Percentiles rank a stretch among this genome's conserved stretches.
phyloP scores from a whole-genome alignment of 2,888 invertebrate genomes.

The Myathropa florea region DNA sequence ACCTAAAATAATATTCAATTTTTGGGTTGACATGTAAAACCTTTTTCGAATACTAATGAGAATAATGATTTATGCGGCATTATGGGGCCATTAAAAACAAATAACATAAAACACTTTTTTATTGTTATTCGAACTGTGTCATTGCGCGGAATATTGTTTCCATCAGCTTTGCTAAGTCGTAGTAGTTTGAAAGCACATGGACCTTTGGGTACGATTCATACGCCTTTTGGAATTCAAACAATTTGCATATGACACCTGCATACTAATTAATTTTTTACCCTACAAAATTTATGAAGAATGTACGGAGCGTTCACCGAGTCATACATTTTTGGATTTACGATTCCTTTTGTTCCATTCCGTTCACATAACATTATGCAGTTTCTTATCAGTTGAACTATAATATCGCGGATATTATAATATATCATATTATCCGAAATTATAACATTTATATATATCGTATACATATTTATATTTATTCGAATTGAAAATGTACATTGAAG shows the following conservation, averaged over 20 bases:
- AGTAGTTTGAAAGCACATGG: constrained; percentile 62
- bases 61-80: constrained; percentile 74
- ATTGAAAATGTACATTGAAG: no score
- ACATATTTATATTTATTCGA: no score
- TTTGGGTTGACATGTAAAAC: constrained; percentile 68
- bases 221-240: constrained; percentile 69
- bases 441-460: neutral
- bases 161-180: constrained; percentile 42
- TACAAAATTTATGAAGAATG: constrained; percentile 48
- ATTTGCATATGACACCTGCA: constrained; percentile 66
- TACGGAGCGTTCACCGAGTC: constrained; percentile 46
- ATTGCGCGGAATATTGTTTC: constrained; percentile 62
- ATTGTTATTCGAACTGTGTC: constrained; percentile 68
- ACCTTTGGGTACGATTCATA: constrained; percentile 57
- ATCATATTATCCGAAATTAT: neutral
- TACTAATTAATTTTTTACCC: constrained; percentile 59
- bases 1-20: constrained; percentile 63
- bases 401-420: neutral
- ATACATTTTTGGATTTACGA: constrained; percentile 24
- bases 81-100: constrained; percentile 74
- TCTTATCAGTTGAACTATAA: neutral
- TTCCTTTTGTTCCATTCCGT: neutral
- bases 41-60: constrained; percentile 71
- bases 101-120: constrained; percentile 73
- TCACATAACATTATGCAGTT: constrained; percentile 9